Evolutionary conservation across 2,888 invertebrate species (phyloP), one percentile per base, ranked within the genome.

Genomic region (Metacarcinus magister): DNA sequence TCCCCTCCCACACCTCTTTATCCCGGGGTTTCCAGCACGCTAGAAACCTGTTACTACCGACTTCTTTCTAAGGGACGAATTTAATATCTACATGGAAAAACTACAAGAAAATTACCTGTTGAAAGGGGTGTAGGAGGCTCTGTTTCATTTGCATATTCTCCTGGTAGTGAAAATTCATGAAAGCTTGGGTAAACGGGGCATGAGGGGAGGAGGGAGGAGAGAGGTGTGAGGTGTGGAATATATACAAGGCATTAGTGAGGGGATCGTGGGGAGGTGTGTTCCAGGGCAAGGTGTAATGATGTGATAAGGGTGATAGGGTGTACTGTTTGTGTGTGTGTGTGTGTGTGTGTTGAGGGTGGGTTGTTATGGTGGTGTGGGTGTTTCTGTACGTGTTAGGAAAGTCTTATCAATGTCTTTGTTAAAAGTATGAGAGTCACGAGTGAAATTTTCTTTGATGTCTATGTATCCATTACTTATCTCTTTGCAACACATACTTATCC

Each of bases 131-230:
- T 13, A 32, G 87, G 87, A 87, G 87, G 87, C 87, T 7, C 87
- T 32, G 7, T 32, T 87, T 87, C 87, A 87, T 87, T 87, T 39
- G 87, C 87, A 87, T 87, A 87, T 87, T 32, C 39, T 39, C 87
- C 87, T 87, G 87, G 32, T 87, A 87, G 87, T 87, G 87, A 87
- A 87, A 87, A 87, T 87, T 87, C 87, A 87, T 87, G 87, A 39
- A 39, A n/a, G 0, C 32, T 39, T 87, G 32, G 87, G 39, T 75
- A 75, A 23, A 75, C 75, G 87, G 32, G 39, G 8, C 23, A 39
- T 3, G 10, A 13, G 87, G 32, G 87, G 8, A 16, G 75, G 87
- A 16, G 87, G 8, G 87, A 19, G 67, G 67, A 19, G 67, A 19
- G 67, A 10, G 87, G 87, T 32, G 87, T 32, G 87, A 39, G 87